phyloP scores from a whole-genome alignment of 2,113 vertebrate species.

The Syrrhaptes paradoxus region DNA sequence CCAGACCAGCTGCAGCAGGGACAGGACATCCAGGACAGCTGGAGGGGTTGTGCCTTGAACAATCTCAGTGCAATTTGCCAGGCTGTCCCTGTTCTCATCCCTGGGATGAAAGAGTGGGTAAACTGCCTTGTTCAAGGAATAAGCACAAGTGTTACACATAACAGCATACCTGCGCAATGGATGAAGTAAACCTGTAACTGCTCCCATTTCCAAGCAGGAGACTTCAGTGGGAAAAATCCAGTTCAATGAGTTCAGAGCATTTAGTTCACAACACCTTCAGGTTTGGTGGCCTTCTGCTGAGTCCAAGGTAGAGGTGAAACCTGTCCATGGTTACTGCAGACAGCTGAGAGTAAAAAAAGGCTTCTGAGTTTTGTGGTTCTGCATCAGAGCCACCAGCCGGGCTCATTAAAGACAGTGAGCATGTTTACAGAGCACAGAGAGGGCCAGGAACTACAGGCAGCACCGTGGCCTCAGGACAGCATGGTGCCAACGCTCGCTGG shows the following conservation, averaged over 20 bases:
- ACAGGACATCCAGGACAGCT: background rate
- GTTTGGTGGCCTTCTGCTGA: background rate
- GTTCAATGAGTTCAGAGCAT: background rate
- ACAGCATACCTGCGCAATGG: background rate
- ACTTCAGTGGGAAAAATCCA: background rate
- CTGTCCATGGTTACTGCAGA: background rate
- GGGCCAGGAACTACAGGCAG: background rate
- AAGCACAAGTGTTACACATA: background rate
- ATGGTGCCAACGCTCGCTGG: fast-evolving
- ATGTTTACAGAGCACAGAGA: background rate
- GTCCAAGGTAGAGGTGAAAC: background rate
- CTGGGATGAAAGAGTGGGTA: background rate
- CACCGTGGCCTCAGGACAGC: background rate
- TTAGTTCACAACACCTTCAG: background rate
- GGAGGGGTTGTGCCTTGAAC: background rate
- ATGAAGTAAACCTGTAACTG: background rate
- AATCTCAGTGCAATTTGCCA: background rate
- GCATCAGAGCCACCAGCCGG: background rate
- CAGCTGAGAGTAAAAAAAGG: background rate
- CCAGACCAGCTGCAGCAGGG: background rate
- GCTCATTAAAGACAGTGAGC: background rate
- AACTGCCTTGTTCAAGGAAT: background rate
- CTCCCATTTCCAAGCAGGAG: background rate
- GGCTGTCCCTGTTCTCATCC: background rate
- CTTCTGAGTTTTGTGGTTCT: background rate